Percentiles rank a stretch among this genome's conserved stretches.
phyloP scores from a whole-genome alignment of 2,888 invertebrate genomes.

The Lasioglossum vierecki region DNA sequence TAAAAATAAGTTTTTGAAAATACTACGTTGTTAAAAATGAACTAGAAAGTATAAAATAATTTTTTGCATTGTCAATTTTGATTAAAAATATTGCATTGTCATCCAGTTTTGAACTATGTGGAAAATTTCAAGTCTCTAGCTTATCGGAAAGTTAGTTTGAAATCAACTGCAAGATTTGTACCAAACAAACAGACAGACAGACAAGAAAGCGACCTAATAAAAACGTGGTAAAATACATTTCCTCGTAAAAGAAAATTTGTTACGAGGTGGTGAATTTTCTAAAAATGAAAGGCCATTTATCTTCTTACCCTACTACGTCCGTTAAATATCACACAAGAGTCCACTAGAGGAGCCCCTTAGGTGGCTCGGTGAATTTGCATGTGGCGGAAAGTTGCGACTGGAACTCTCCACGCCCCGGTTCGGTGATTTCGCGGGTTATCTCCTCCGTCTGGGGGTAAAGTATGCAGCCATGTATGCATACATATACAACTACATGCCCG shows the following conservation, averaged over 20 bases:
- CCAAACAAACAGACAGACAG: too few species aligned
- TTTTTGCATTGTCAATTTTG: too few species aligned
- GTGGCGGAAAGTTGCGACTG: conserved; percentile 69
- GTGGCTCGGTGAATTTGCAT: conserved; percentile 71
- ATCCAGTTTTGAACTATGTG: too few species aligned
- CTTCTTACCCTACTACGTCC: conserved; percentile 26
- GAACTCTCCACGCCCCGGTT: conserved; percentile 51
- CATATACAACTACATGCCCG: conserved; percentile 15
- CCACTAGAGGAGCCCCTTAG: conserved; percentile 58
- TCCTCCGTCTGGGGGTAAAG: conserved; percentile 59
- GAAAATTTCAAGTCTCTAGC: too few species aligned
- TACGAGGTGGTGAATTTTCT: conserved; percentile 13
- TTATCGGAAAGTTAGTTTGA: too few species aligned
- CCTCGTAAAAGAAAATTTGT: conserved; percentile 2
- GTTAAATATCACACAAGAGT: conserved; percentile 72
- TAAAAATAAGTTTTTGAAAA: too few species aligned
- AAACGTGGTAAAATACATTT: neutral
- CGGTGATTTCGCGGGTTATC: conserved; percentile 70
- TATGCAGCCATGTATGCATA: conserved; percentile 15
- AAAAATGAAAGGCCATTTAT: conserved; percentile 44
- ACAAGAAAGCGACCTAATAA: too few species aligned
- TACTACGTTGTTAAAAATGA: too few species aligned
- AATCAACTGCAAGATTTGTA: too few species aligned
- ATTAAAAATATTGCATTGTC: too few species aligned
- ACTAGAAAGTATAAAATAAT: too few species aligned